Base-by-base conservation (phyloP, 1,140 invertebrate species). In the Coelopa frigida region DNA sequence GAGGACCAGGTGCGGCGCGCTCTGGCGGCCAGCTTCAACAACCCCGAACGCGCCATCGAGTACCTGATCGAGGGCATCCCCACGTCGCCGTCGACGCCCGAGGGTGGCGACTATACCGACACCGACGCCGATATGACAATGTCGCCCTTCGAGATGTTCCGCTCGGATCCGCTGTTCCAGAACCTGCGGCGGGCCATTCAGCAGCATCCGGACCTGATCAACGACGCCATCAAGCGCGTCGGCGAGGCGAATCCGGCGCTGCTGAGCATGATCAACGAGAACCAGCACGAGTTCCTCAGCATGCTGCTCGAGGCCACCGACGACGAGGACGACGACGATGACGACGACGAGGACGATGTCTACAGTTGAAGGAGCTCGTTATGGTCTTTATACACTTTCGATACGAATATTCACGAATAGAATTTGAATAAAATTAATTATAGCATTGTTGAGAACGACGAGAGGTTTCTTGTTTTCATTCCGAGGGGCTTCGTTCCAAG, bases 11-110 rank as follows among this genome's bases (percentile, higher is more conserved):
- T 52, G 1, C 44, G 54, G 5, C 6, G 44, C 6, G 50, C 57
- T 1, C 31, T 66, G 4, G 38, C 38, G 1, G 46, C 42, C 2
- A 45, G 56, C 50, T 46, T 46, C 44, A 57, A 59, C 44, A 59
- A 63, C 48, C 41, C 60, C 1, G 51, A 63, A 33, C 40, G 45
- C n/a, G 62, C 62, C 21, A 33, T 65, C 10, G 52, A 61, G 37
- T 52, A 53, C 22, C 27, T 61, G 33, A 46, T 59, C 4, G 58
- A 54, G 18, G 58, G 52, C 10, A 49, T 52, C 18, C 46, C 46
- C 15, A 42, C 36, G 4, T 26, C 36, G 0, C 38, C 40, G 4
- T 40, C 39, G 24, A 39, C 37, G 17, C 40, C 44, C 11, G 42
- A 47, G 31, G 37, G 15, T 23, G 45, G 29, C 4, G 22, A 35